Conservation (phyloP, 1,140 invertebrate genomes). For the Drosophila watanabei region DNA sequence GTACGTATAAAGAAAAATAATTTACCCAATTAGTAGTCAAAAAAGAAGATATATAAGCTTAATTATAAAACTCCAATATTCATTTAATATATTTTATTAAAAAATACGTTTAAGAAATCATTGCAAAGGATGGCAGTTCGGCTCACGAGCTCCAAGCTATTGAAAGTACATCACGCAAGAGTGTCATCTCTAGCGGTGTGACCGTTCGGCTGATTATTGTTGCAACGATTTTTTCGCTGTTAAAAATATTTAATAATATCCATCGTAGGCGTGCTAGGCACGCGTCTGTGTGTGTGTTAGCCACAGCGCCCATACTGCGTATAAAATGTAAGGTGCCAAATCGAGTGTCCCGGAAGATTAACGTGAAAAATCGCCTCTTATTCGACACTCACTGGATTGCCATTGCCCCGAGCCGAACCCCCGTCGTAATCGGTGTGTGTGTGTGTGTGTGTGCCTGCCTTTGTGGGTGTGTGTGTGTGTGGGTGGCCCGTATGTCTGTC, state of each 20-base stretch:
- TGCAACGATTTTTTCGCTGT: slow-evolving; percentile 73
- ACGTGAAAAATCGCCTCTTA: slow-evolving; percentile 33
- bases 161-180: not conserved
- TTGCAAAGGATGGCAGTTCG: not conserved
- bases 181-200: slow-evolving; percentile 36
- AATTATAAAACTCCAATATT: too few relatives aligned
- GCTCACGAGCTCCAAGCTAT: not conserved
- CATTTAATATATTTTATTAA: too few relatives aligned
- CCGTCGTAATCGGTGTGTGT: slow-evolving; percentile 35
- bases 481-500: slow-evolving; percentile 47
- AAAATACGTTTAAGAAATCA: not conserved
- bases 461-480: slow-evolving; percentile 48
- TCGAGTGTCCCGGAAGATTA: slow-evolving; percentile 19
- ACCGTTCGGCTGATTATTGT: slow-evolving; percentile 67
- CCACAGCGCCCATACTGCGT: slow-evolving; percentile 26
- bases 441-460: slow-evolving; percentile 49
- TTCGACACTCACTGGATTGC: slow-evolving; percentile 48
- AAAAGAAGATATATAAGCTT: too few relatives aligned
- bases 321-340: slow-evolving; percentile 61
- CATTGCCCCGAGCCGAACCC: slow-evolving; percentile 33
- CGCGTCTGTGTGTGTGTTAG: slow-evolving; percentile 46
- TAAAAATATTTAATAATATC: slow-evolving; percentile 47
- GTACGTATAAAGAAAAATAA: too few relatives aligned
- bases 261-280: slow-evolving; percentile 49
- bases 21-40: too few relatives aligned